These are phyloP conservation scores for Cephalopachus bancanus DNA, from an alignment of 2,797 vertebrate genomes.

Conservation along the genomic window DNA sequence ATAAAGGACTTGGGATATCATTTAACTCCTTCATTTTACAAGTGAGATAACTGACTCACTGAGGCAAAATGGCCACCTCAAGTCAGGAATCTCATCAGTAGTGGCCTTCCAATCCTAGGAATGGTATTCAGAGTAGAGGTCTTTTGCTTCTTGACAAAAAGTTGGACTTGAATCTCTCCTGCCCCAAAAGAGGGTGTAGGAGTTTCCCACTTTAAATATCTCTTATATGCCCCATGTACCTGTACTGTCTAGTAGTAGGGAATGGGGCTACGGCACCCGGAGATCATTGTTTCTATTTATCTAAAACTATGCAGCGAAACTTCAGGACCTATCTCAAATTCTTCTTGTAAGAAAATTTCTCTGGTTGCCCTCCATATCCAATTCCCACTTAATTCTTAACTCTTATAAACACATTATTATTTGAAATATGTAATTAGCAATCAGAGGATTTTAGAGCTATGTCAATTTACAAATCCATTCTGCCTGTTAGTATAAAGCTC, in stretches of 20 bases:
- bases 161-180: background rate
- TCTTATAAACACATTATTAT: background rate
- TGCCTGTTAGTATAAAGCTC: background rate
- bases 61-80: too few species aligned
- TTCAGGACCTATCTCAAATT: background rate
- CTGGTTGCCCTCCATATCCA: background rate
- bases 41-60: background rate
- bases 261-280: background rate
- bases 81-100: background rate
- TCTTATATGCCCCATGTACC: background rate
- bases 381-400: slow-evolving; percentile 11
- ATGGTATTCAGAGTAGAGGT: background rate
- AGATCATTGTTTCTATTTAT: background rate
- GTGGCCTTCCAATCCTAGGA: background rate
- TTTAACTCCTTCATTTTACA: background rate
- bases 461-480: background rate
- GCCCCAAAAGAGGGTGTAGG: background rate
- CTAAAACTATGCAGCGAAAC: background rate
- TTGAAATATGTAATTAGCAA: background rate
- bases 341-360: slow-evolving; percentile 19
- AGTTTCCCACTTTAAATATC: background rate
- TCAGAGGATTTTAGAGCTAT: background rate
- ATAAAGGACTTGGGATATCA: background rate
- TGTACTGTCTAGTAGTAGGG: background rate
- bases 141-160: background rate